Evolutionary conservation across 2,113 vertebrate genomes (phyloP).

Genomic region (Leptobrachium ailaonicum): DNA sequence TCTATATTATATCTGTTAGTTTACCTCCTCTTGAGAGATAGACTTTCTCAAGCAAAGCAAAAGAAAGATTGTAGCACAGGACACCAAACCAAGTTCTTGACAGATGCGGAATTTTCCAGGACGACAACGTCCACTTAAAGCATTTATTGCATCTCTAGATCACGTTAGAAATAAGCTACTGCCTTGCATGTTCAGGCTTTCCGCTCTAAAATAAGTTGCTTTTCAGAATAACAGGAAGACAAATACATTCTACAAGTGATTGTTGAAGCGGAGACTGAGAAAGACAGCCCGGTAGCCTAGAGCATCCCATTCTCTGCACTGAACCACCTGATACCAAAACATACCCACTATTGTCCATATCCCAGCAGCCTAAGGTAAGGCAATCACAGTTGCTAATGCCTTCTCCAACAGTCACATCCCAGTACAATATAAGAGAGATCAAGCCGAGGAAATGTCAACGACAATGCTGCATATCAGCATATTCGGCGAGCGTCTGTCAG

Average conservation of each 20-base stretch:
- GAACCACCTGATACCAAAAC: conserved; percentile 42
- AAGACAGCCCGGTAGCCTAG: conserved; percentile 38
- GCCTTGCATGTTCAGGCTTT: no score
- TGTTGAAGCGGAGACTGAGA: conserved; percentile 27
- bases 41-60: no score
- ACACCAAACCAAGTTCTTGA: no score
- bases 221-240: conserved; percentile 6
- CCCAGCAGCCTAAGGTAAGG: conserved; percentile 43
- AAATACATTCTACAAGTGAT: conserved; percentile 15
- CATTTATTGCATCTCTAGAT: no score
- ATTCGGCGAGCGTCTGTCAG: conserved; percentile 31
- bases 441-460: conserved; percentile 36
- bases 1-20: no score
- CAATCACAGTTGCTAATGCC: conserved; percentile 21
- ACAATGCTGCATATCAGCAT: conserved; percentile 33
- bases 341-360: conserved; percentile 9
- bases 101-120: no score
- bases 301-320: conserved; percentile 13
- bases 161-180: no score
- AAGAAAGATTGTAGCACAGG: no score
- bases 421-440: conserved; percentile 13
- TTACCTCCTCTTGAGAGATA: no score
- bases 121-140: no score
- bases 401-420: conserved; percentile 7
- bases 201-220: no score